phyloP scores from a whole-genome alignment of 2,888 invertebrate species.

The Polylopha cassiicola region DNA sequence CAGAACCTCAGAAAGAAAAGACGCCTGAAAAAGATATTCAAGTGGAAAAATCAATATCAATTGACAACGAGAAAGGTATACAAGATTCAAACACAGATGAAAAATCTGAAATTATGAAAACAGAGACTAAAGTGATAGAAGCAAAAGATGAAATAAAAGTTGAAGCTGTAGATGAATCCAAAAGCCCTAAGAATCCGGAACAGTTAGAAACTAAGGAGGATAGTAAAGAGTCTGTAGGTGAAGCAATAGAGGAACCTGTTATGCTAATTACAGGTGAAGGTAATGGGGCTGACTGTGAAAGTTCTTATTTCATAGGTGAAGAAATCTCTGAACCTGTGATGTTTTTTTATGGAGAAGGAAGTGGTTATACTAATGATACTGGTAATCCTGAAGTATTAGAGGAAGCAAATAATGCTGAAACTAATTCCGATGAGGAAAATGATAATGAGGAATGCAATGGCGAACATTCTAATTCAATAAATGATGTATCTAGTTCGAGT shows the following conservation, averaged over 20 bases:
- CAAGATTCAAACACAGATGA: constrained; percentile 7
- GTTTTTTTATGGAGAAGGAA: constrained; percentile 84
- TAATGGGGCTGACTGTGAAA: constrained; percentile 80
- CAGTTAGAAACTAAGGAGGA: constrained; percentile 22
- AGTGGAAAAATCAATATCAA: constrained; percentile 24
- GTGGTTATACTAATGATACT: constrained; percentile 83
- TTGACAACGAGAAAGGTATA: constrained; percentile 17
- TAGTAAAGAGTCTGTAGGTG: constrained; percentile 60
- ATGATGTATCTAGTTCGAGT: constrained; percentile 44
- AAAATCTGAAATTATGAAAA: constrained; percentile 3
- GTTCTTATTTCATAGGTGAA: constrained; percentile 78
- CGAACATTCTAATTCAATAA: constrained; percentile 38
- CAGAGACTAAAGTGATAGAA: neutral
- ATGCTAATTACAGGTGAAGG: constrained; percentile 84
- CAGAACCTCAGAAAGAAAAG: constrained; percentile 38
- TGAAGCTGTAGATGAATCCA: constrained; percentile 29
- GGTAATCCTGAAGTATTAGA: constrained; percentile 79
- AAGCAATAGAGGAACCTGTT: constrained; percentile 84
- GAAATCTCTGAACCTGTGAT: constrained; percentile 84
- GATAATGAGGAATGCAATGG: constrained; percentile 60
- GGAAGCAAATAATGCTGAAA: constrained; percentile 42
- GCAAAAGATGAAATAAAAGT: constrained; percentile 18
- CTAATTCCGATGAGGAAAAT: constrained; percentile 51
- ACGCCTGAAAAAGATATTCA: constrained; percentile 30
- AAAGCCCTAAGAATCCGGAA: constrained; percentile 25